These are phyloP conservation scores for Scatophagus argus DNA, from an alignment of 2,113 vertebrate species.

Conservation along the genomic window DNA sequence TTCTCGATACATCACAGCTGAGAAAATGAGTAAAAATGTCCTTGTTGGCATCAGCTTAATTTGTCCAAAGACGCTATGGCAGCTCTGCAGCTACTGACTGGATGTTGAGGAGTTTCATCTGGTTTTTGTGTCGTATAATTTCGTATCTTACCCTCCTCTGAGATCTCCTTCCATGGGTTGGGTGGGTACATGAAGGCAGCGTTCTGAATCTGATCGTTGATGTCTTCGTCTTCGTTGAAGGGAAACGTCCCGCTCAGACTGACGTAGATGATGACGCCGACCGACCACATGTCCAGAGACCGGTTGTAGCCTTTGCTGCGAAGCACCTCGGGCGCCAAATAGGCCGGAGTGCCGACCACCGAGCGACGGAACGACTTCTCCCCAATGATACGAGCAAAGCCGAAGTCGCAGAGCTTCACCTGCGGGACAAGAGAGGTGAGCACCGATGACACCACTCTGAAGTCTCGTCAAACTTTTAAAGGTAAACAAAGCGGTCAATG, in stretches of 20 bases:
- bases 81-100: too few relatives aligned
- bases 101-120: too few relatives aligned
- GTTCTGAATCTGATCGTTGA: constrained; percentile 97
- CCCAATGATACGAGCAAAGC: constrained; percentile 96
- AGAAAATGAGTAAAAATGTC: too few relatives aligned
- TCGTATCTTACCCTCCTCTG: constrained; percentile 90
- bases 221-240: constrained; percentile 97
- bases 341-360: constrained; percentile 95
- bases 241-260: constrained; percentile 97
- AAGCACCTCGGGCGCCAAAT: constrained; percentile 94
- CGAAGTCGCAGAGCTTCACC: constrained; percentile 97
- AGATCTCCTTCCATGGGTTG: constrained; percentile 95
- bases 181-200: constrained; percentile 97
- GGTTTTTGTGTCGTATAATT: too few relatives aligned
- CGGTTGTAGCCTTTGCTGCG: constrained; percentile 97
- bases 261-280: constrained; percentile 96
- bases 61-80: too few relatives aligned
- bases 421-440: constrained; percentile 66
- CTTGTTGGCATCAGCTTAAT: too few relatives aligned
- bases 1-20: too few relatives aligned
- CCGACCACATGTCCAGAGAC: constrained; percentile 97
- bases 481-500: neutral
- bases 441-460: too few relatives aligned
- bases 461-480: neutral
- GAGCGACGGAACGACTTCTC: constrained; percentile 96